Evolutionary conservation across 2,113 vertebrate genomes (phyloP).

Genomic region (Aptenodytes forsteri): DNA sequence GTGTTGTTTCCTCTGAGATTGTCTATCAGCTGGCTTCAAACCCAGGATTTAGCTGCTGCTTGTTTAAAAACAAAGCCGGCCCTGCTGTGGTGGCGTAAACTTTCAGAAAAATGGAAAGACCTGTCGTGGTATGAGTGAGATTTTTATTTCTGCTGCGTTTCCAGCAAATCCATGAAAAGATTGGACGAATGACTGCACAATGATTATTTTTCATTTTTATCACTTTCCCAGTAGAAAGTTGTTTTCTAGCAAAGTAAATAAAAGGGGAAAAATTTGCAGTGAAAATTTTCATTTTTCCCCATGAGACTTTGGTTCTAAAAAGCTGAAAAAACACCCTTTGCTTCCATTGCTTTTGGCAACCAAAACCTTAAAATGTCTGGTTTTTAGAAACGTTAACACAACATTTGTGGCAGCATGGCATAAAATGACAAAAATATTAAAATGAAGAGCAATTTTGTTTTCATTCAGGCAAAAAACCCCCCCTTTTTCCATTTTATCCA

Average conservation of each 20-base stretch:
- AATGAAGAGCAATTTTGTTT: neutral
- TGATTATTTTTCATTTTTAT: neutral
- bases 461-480: neutral
- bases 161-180: neutral
- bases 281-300: neutral
- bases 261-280: neutral
- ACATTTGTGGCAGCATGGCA: neutral
- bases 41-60: neutral
- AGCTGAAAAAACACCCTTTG: neutral
- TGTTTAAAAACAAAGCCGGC: neutral
- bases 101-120: neutral
- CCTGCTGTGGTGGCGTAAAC: neutral
- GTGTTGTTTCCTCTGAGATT: neutral
- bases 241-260: neutral
- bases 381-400: neutral
- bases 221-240: neutral
- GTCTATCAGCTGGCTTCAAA: slow-evolving; percentile 24
- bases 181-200: neutral
- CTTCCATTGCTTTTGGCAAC: slow-evolving; percentile 12
- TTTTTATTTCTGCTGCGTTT: neutral
- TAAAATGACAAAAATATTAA: neutral
- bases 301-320: neutral
- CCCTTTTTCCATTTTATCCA: neutral
- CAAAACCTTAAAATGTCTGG: neutral
- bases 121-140: neutral